phyloP scores from a whole-genome alignment of 1,140 invertebrate species.

The Pseudomyrmex gracilis region DNA sequence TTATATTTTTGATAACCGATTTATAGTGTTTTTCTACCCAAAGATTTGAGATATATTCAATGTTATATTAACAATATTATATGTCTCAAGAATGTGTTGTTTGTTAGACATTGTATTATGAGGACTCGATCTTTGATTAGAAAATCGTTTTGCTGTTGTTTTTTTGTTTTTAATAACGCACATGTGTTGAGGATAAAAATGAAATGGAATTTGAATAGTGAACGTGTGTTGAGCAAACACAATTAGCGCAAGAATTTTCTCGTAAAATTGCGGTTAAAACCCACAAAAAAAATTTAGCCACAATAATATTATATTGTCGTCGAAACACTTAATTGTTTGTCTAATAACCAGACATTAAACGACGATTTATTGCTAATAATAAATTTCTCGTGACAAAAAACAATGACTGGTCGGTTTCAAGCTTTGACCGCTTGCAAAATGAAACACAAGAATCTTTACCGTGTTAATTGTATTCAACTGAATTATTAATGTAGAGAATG shows the following conservation, averaged over 20 bases:
- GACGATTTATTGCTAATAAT: slow-evolving; percentile 35
- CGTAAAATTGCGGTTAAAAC: not conserved
- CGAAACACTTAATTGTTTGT: slow-evolving; percentile 32
- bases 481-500: slow-evolving; percentile 7
- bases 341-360: slow-evolving; percentile 13
- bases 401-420: not conserved
- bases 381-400: slow-evolving; percentile 40
- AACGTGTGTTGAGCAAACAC: not conserved
- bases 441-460: slow-evolving; percentile 5
- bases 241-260: not conserved
- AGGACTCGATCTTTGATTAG: not conserved
- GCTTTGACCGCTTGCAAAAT: slow-evolving; percentile 5
- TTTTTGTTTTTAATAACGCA: not conserved
- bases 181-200: not conserved
- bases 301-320: slow-evolving; percentile 4
- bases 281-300: slow-evolving; percentile 20
- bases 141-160: not conserved
- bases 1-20: no score
- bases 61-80: no score
- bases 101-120: not conserved
- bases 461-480: not conserved
- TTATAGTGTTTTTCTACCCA: no score
- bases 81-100: no score
- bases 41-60: no score
- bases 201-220: not conserved